Base-by-base conservation (phyloP, 2,113 vertebrate genomes). In the Oncorhynchus mykiss region DNA sequence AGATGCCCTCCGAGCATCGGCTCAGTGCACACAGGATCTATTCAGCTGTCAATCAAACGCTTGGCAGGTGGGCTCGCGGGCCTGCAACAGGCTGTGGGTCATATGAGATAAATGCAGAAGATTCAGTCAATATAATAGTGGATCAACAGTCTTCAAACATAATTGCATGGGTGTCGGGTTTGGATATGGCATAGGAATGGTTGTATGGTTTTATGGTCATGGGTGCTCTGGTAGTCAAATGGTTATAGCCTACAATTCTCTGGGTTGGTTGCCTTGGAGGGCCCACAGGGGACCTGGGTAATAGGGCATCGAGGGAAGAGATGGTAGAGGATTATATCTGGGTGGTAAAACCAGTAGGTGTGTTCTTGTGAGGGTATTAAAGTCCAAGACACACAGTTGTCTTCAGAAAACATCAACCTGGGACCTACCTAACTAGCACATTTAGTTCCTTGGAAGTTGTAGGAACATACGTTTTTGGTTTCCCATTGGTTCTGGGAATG, bases 21-120 rank as follows among this genome's bases (percentile, higher is more conserved):
- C 81, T 86, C 74, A 77, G 71, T 81, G 67, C 82, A 87, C 86
- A 84, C n/a, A 13, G 77, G 60, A 45, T 67, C 84, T 85, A 88
- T 88, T 91, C 81, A 89, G 51, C 91, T 85, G 89, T 90, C 90
- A 83, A 29, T 90, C 88, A 90, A 64, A 79, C 2, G 25, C 68
- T 59, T 66, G 74, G 75, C 81, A 78, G 85, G 84, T 76, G 86
- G 77, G 84, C 81, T 54, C 20, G 20, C 57, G 39, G 70, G 67
- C 74, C 39, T 25, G 29, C 29, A 34, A 6, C 45, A 54, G 18
- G 57, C 29, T 25, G 59, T 71, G 67, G 60, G 39, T 45, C 9
- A 45, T 45, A 45, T 39, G 39, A 39, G 39, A 39, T 11, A 45
- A 24, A 59, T 67, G 22, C 8, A 70, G 20, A 13, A 51, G 34